Conservation (phyloP, 2,797 vertebrate genomes). For the Adelosebastes latens region DNA sequence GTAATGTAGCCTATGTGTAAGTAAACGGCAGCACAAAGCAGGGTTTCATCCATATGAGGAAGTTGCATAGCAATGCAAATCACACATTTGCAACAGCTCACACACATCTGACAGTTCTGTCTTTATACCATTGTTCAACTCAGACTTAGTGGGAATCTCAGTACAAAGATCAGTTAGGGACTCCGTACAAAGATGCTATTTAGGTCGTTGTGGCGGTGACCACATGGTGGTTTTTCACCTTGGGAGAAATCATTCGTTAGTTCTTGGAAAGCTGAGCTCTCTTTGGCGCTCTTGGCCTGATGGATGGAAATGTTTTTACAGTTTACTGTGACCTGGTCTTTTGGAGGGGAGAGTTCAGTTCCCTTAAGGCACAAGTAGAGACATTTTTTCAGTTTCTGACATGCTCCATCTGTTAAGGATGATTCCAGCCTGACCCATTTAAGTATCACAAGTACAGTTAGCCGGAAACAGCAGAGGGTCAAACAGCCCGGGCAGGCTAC, state of each 20-base stretch:
- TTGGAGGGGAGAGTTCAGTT: conserved; percentile 36
- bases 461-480: conserved; percentile 24
- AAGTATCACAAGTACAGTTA: conserved; percentile 41
- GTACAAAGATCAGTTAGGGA: too few species aligned
- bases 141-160: neutral
- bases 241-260: neutral
- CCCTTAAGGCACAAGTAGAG: conserved; percentile 40
- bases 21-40: neutral
- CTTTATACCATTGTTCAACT: neutral
- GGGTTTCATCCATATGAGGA: conserved; percentile 33
- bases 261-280: neutral
- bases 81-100: neutral
- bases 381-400: conserved; percentile 53
- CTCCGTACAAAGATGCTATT: neutral
- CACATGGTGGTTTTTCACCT: neutral
- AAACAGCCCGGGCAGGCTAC: neutral
- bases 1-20: neutral
- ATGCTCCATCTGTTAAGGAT: conserved; percentile 54
- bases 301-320: conserved; percentile 39
- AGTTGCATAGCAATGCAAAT: conserved; percentile 32
- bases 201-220: neutral
- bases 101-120: neutral
- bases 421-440: conserved; percentile 39
- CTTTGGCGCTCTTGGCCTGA: conserved; percentile 2
- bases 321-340: conserved; percentile 46